These are phyloP conservation scores for Syritta pipiens DNA, from an alignment of 2,888 invertebrate genomes.

Conservation along the genomic window DNA sequence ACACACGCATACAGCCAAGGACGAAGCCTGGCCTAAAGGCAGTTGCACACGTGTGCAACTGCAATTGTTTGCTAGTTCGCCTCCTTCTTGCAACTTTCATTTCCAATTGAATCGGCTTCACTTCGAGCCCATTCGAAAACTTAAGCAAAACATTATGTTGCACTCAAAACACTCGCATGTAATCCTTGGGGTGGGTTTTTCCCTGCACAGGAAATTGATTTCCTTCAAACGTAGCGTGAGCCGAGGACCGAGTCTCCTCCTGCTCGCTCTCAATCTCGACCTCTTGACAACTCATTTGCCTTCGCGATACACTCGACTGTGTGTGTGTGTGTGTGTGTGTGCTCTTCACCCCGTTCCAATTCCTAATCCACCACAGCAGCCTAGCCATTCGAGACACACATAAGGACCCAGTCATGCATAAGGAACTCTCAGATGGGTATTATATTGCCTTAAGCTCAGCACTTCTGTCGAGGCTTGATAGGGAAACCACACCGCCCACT, in stretches of 20 bases:
- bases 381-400: conserved; percentile 51
- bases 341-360: not conserved
- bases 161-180: conserved; percentile 25
- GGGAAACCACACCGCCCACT: conserved; percentile 32
- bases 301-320: conserved; percentile 27
- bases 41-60: conserved; percentile 31
- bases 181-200: conserved; percentile 16
- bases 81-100: conserved; percentile 4
- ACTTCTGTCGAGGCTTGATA: conserved; percentile 55
- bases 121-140: not conserved
- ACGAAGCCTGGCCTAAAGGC: conserved; percentile 17
- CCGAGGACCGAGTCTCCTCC: conserved; percentile 13
- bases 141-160: conserved; percentile 13
- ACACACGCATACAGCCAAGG: not conserved
- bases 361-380: conserved; percentile 16
- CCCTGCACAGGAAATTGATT: conserved; percentile 61
- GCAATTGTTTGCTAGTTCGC: conserved; percentile 31
- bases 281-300: conserved; percentile 57
- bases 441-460: conserved; percentile 64
- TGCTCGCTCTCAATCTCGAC: conserved; percentile 6
- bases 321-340: not conserved
- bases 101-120: not conserved
- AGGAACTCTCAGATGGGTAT: conserved; percentile 58
- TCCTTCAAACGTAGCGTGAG: conserved; percentile 42
- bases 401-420: conserved; percentile 63